Evolutionary conservation across 2,113 vertebrate species (phyloP).

Genomic region (Ctenomys sociabilis): DNA sequence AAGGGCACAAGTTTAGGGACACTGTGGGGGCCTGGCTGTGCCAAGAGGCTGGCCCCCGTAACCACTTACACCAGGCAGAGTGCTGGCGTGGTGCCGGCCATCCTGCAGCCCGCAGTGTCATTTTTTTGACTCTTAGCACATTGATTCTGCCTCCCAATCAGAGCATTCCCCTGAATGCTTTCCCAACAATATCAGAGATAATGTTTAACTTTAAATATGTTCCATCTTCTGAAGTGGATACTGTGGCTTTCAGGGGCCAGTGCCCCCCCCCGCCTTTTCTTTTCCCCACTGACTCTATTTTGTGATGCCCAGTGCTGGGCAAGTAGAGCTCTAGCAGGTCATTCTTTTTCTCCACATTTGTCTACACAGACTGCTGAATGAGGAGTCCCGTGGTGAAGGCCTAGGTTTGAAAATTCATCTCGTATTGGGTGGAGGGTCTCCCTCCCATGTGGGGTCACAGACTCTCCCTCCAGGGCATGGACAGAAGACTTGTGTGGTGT

Average conservation of each 20-base stretch:
- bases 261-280: no score
- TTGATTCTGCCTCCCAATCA: background rate
- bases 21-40: background rate
- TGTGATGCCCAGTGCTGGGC: background rate
- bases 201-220: background rate
- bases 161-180: background rate
- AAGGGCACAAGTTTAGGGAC: background rate
- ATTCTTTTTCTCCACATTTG: background rate
- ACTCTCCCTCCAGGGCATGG: background rate
- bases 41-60: background rate
- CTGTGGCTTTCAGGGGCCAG: background rate
- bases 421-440: background rate
- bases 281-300: accelerated
- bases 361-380: background rate
- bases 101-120: background rate
- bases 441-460: background rate
- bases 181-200: background rate
- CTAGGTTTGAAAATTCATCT: background rate
- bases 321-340: background rate
- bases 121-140: background rate
- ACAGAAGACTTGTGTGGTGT: no score
- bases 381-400: background rate
- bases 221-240: background rate
- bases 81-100: background rate
- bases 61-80: background rate